A percentile compares a stretch with the other conserved stretches of the same genome.
Conservation (phyloP, 2,888 invertebrate species). For the Chironomus riparius region DNA sequence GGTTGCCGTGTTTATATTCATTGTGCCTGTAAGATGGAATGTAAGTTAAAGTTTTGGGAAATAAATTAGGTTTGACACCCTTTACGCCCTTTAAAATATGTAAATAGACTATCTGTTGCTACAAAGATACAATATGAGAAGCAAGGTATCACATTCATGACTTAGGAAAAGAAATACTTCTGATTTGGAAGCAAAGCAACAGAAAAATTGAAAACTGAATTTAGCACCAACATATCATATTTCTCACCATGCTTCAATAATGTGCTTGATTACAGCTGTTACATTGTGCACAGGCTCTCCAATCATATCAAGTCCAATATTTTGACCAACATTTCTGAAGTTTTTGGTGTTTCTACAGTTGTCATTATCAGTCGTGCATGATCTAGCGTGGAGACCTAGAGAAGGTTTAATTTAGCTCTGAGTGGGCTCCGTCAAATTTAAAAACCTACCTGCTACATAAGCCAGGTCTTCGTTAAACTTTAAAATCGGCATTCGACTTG, state of each 20-base stretch:
- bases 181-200: background rate
- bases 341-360: slow-evolving; percentile 22
- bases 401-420: no score
- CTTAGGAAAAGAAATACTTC: background rate
- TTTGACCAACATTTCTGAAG: slow-evolving; percentile 23
- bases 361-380: slow-evolving; percentile 16
- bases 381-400: background rate
- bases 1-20: slow-evolving; percentile 9
- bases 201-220: no score
- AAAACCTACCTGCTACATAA: slow-evolving; percentile 1
- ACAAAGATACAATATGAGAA: no score
- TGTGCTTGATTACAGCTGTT: slow-evolving; percentile 1
- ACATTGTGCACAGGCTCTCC: background rate
- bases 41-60: background rate
- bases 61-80: no score
- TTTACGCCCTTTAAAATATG: no score
- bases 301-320: background rate
- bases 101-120: no score
- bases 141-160: no score
- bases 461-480: slow-evolving; percentile 25
- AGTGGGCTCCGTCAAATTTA: no score
- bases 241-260: slow-evolving; percentile 11
- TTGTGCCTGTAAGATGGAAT: background rate
- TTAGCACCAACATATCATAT: background rate
- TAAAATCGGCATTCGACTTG: background rate